A percentile compares a stretch with the other conserved stretches of the same genome.
Evolutionary conservation across 2,113 vertebrate species (phyloP).

Genomic region (Myotis davidii): DNA sequence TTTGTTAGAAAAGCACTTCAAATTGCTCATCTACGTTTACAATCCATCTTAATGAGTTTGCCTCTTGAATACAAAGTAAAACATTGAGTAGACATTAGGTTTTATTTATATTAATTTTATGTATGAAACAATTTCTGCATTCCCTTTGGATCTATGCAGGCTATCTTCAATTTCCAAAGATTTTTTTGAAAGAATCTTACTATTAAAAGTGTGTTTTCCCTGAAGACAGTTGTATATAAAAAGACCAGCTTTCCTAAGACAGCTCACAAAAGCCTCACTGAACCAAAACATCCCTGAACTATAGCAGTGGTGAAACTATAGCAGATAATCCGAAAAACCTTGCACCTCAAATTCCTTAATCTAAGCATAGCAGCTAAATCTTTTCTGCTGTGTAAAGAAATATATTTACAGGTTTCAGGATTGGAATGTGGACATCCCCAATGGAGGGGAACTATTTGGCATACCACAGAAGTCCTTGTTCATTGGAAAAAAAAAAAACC

Average conservation of each 20-base stretch:
- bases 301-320: neutral
- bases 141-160: neutral
- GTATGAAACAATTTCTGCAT: neutral
- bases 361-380: neutral
- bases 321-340: neutral
- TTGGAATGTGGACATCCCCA: neutral
- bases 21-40: neutral
- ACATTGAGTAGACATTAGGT: neutral
- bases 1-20: conserved; percentile 31
- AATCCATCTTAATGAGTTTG: conserved; percentile 44
- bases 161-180: neutral
- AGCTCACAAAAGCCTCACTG: neutral
- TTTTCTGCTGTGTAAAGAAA: neutral
- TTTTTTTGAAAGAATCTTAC: neutral
- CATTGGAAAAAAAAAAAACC: neutral
- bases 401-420: neutral
- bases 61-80: conserved; percentile 40
- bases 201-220: neutral
- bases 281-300: neutral
- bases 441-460: neutral
- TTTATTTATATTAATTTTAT: neutral
- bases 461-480: neutral
- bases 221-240: neutral
- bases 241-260: neutral
- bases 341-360: neutral